These are phyloP conservation scores for Colius striatus DNA, from an alignment of 2,113 vertebrate species.

Conservation along the genomic window DNA sequence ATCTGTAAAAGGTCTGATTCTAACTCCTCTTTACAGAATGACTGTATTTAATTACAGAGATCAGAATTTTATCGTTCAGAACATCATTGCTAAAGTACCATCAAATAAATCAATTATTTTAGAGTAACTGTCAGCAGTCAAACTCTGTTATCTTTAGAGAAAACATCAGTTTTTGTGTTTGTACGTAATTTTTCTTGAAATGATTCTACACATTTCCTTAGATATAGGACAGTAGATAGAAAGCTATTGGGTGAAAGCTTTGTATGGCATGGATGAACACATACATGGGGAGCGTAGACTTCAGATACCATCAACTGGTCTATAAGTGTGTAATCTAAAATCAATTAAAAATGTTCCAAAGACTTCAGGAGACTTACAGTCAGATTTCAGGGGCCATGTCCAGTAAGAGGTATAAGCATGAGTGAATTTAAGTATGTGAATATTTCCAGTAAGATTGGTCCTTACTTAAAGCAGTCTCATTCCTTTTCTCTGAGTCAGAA, in stretches of 20 bases:
- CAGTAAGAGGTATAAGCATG: neutral
- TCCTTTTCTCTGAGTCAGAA: neutral
- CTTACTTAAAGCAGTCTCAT: neutral
- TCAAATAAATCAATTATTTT: neutral
- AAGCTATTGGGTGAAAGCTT: neutral
- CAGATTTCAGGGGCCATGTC: neutral
- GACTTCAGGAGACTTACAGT: neutral
- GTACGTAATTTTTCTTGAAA: neutral
- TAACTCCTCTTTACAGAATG: neutral
- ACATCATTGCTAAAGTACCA: neutral
- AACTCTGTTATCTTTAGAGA: neutral
- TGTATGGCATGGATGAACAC: neutral
- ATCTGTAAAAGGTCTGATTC: neutral
- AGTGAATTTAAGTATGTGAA: neutral
- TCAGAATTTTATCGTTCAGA: neutral
- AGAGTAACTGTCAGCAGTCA: neutral
- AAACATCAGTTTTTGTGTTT: neutral
- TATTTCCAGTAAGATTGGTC: neutral
- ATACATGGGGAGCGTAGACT: neutral
- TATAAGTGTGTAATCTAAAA: neutral
- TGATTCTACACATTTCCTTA: neutral
- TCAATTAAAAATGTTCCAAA: neutral
- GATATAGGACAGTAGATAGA: neutral
- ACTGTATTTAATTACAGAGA: neutral
- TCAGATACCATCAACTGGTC: neutral